phyloP scores from a whole-genome alignment of 1,140 invertebrate species.

The Gryllus bimaculatus region DNA sequence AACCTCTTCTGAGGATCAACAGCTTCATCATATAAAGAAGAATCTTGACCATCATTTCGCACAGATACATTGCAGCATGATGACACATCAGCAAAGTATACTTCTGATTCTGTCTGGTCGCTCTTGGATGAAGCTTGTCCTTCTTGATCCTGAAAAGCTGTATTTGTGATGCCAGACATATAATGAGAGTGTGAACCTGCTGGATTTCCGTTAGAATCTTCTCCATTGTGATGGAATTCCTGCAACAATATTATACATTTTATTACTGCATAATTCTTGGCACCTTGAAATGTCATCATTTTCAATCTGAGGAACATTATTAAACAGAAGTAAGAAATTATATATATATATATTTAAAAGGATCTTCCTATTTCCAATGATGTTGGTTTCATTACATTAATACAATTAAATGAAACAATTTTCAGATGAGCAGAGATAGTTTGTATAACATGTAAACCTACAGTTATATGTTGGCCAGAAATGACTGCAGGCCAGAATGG shows the following conservation, averaged over 20 bases:
- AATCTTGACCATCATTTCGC: slow-evolving; percentile 40
- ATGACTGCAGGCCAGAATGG: too few species aligned
- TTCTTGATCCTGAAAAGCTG: slow-evolving; percentile 52
- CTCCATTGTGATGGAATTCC: slow-evolving; percentile 23
- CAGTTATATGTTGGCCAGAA: too few species aligned
- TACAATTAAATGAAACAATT: too few species aligned
- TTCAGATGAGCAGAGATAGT: too few species aligned
- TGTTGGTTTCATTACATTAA: not conserved
- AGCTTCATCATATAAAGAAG: slow-evolving; percentile 36
- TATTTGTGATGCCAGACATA: slow-evolving; percentile 48
- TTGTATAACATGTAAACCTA: too few species aligned
- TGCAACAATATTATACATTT: not conserved
- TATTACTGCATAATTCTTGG: too few species aligned
- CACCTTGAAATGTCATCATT: too few species aligned
- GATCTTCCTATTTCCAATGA: not conserved
- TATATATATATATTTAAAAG: too few species aligned
- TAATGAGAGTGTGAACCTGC: slow-evolving; percentile 24
- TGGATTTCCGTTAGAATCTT: slow-evolving; percentile 30
- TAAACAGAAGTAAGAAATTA: too few species aligned
- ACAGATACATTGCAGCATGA: slow-evolving; percentile 69
- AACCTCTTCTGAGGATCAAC: slow-evolving; percentile 29
- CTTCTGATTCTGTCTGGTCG: slow-evolving; percentile 53
- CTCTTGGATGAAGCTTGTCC: slow-evolving; percentile 18
- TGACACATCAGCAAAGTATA: slow-evolving; percentile 79
- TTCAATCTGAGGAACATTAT: too few species aligned